These are phyloP conservation scores for Tachina fera DNA, from an alignment of 2,888 invertebrate species.

Conservation along the genomic window DNA sequence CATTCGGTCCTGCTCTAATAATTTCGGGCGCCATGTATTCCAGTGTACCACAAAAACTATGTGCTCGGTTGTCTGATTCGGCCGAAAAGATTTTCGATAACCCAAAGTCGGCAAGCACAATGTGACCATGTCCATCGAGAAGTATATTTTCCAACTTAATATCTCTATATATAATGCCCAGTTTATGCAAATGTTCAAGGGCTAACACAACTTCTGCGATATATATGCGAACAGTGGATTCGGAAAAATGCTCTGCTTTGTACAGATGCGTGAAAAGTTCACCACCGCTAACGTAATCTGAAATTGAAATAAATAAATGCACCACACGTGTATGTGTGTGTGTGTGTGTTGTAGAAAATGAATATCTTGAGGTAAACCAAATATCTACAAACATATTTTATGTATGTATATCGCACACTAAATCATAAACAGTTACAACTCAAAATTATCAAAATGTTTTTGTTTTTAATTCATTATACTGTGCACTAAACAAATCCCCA, in stretches of 20 bases:
- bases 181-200: slow-evolving; percentile 96
- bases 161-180: slow-evolving; percentile 98
- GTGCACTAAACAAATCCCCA: no score
- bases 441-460: no score
- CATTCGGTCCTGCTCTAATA: slow-evolving; percentile 91
- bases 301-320: slow-evolving; percentile 74
- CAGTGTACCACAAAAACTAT: slow-evolving; percentile 99
- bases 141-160: slow-evolving; percentile 99
- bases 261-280: slow-evolving; percentile 98
- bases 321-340: background rate
- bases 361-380: no score
- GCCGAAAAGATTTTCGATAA: slow-evolving; percentile 93
- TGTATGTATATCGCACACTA: background rate
- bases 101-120: slow-evolving; percentile 98
- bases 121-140: slow-evolving; percentile 96
- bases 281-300: slow-evolving; percentile 98
- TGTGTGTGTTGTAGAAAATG: no score
- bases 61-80: slow-evolving; percentile 90
- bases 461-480: no score
- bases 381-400: no score
- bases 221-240: slow-evolving; percentile 95
- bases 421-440: background rate
- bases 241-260: slow-evolving; percentile 95
- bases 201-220: slow-evolving; percentile 98
- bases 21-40: slow-evolving; percentile 98